Conservation (phyloP, 2,888 invertebrate species). For the Rotaria magnacalcarata region DNA sequence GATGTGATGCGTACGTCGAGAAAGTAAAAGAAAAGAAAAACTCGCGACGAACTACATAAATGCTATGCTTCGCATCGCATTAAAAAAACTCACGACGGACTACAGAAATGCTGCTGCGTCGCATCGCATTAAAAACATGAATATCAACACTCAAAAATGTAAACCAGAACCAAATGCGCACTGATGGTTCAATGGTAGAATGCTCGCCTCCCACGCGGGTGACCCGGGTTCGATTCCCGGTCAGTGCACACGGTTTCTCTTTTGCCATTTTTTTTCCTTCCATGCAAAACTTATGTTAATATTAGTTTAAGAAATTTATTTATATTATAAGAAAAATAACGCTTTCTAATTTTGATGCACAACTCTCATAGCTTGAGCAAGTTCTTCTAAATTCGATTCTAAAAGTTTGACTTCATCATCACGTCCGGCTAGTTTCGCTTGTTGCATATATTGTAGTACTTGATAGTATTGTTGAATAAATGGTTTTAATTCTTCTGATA, state of each 20-base stretch:
- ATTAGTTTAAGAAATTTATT: neutral
- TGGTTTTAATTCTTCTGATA: neutral
- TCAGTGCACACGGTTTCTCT: too few relatives aligned
- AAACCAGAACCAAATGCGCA: neutral
- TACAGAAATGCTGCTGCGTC: too few relatives aligned
- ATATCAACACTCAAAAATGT: too few relatives aligned
- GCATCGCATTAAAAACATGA: too few relatives aligned
- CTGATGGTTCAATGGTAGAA: slow-evolving; percentile 38
- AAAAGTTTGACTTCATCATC: neutral
- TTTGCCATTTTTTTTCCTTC: neutral
- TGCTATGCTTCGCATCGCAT: too few relatives aligned
- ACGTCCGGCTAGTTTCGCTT: neutral
- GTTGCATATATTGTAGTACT: slow-evolving; percentile 12
- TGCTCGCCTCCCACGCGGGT: too few relatives aligned
- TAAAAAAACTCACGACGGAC: too few relatives aligned
- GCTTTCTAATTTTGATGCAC: neutral
- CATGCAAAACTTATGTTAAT: neutral
- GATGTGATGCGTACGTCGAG: too few relatives aligned
- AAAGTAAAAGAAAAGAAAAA: too few relatives aligned
- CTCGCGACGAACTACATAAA: too few relatives aligned
- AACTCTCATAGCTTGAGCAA: neutral
- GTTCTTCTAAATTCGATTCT: slow-evolving; percentile 1
- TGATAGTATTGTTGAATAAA: slow-evolving; percentile 28
- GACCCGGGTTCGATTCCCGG: too few relatives aligned
- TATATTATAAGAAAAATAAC: too few relatives aligned